Evolutionary conservation across 2,113 vertebrate genomes (phyloP).

Genomic region (Chaetura pelagica): DNA sequence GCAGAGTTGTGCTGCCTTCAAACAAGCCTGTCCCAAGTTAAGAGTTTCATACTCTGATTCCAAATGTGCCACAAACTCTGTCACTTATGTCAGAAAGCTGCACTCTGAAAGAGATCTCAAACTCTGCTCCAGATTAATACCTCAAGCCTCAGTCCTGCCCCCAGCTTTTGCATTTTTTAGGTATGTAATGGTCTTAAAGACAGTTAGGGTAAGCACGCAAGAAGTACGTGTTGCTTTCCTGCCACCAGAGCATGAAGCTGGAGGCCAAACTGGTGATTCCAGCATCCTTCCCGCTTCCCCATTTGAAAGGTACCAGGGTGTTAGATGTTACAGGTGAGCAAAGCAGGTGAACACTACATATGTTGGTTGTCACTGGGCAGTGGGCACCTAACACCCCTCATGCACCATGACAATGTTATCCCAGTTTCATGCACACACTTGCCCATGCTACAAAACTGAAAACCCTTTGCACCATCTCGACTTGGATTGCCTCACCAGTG

Average conservation of each 20-base stretch:
- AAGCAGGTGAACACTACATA: not conserved
- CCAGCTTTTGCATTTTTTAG: not conserved
- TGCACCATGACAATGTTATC: not conserved
- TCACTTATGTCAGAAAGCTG: not conserved
- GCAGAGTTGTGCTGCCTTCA: not conserved
- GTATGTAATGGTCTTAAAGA: not conserved
- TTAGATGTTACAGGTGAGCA: not conserved
- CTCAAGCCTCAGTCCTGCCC: not conserved
- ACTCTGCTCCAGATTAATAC: not conserved
- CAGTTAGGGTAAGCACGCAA: not conserved
- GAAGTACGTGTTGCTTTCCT: not conserved
- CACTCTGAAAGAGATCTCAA: not conserved
- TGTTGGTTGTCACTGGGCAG: not conserved
- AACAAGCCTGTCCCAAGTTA: not conserved
- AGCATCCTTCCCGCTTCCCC: not conserved
- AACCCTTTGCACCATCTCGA: not conserved
- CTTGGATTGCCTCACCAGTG: not conserved
- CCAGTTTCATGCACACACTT: not conserved
- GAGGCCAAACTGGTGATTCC: not conserved
- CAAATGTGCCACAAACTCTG: not conserved
- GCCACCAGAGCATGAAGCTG: accelerated
- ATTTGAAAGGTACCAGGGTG: not conserved
- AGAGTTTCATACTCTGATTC: not conserved
- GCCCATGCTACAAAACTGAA: not conserved
- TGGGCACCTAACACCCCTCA: not conserved